These are phyloP conservation scores for Chascanopsetta lugubris DNA, from an alignment of 2,113 vertebrate species.

Conservation along the genomic window DNA sequence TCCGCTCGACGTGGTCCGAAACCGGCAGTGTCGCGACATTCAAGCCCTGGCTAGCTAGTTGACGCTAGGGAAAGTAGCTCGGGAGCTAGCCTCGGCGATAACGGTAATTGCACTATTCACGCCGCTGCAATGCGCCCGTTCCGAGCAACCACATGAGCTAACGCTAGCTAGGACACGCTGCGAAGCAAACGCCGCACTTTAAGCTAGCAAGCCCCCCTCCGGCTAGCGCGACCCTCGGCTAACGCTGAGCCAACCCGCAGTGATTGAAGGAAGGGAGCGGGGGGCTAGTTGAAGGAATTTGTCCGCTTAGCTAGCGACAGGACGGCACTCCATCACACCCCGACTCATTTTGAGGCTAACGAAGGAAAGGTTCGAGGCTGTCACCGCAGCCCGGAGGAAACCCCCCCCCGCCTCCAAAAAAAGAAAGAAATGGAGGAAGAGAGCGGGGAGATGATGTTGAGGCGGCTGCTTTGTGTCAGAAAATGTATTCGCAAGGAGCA, in stretches of 20 bases:
- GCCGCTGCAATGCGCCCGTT: not conserved
- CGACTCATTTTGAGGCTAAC: conserved; percentile 38
- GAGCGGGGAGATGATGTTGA: not conserved
- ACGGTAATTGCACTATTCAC: conserved; percentile 22
- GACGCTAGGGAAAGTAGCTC: not conserved
- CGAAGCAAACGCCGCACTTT: conserved; percentile 5
- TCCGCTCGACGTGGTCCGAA: conserved; percentile 39
- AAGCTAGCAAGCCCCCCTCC: not conserved
- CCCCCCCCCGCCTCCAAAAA: no score
- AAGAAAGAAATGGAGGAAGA: not conserved
- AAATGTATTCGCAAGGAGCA: conserved; percentile 39
- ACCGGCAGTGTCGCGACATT: conserved; percentile 55
- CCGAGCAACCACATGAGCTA: conserved; percentile 35
- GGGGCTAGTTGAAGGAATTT: conserved; percentile 57
- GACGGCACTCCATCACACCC: conserved; percentile 53
- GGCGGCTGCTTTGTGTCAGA: not conserved
- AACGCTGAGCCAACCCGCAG: conserved; percentile 58
- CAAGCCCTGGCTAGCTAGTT: conserved; percentile 18
- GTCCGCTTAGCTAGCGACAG: conserved; percentile 63
- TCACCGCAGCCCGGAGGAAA: not conserved
- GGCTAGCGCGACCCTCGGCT: conserved; percentile 56
- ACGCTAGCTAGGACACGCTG: conserved; percentile 25
- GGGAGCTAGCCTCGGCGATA: conserved; percentile 10
- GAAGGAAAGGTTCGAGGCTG: conserved; percentile 5
- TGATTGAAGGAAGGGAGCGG: conserved; percentile 52